Evolutionary conservation across 2,113 vertebrate species (phyloP).

Genomic region (Protobothrops flavoviridis): DNA sequence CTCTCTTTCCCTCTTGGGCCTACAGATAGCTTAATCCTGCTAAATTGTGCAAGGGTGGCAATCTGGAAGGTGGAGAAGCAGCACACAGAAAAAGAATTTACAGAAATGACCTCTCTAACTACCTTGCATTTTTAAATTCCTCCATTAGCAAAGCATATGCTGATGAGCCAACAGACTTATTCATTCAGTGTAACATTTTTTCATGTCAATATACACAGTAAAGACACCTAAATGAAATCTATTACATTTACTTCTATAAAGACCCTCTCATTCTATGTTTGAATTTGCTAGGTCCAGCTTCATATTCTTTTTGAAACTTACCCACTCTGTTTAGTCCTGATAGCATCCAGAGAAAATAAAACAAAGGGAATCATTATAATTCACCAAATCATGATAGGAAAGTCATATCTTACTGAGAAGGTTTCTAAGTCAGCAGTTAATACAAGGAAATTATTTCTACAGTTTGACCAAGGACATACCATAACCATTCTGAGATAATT

Average conservation of each 20-base stretch:
- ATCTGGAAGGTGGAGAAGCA: not conserved
- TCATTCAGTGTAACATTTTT: not conserved
- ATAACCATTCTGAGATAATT: not conserved
- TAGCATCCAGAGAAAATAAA: slow-evolving; percentile 69
- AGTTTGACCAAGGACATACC: not conserved
- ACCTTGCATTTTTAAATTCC: not conserved
- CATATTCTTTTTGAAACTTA: slow-evolving; percentile 70
- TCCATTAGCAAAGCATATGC: not conserved
- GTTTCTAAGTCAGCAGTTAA: not conserved
- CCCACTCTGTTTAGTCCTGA: slow-evolving; percentile 83
- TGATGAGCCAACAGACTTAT: not conserved
- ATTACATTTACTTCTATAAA: slow-evolving; percentile 9
- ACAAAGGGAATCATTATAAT: slow-evolving; percentile 30
- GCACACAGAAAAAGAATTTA: not conserved
- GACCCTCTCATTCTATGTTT: slow-evolving; percentile 23
- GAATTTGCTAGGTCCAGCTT: not conserved
- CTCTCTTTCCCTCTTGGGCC: not conserved
- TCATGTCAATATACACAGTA: not conserved
- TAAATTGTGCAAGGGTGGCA: not conserved
- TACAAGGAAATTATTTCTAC: not conserved
- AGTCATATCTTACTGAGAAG: not conserved
- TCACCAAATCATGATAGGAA: not conserved
- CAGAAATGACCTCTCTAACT: too few relatives aligned
- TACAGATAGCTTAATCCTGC: not conserved
- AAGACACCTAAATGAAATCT: slow-evolving; percentile 16